Evolutionary conservation across 2,797 vertebrate species (phyloP), one percentile per base, ranked within the genome.

Genomic region (Paguma larvata): DNA sequence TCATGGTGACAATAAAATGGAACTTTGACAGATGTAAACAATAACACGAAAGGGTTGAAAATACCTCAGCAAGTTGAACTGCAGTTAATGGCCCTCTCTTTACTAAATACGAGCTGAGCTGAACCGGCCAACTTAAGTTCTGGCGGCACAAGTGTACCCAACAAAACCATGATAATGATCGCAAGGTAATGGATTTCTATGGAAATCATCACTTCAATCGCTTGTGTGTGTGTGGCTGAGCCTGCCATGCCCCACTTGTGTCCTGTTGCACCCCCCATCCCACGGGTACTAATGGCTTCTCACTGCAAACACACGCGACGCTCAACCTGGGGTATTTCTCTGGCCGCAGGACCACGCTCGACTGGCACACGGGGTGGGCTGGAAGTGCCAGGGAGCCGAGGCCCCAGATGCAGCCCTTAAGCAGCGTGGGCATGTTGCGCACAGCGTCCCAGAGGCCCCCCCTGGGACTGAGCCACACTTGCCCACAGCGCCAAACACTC

Each of bases 1-100:
- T 10, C 16, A 34, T 11, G 75, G 15, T 44, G 34, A 80, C 32
- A 70, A 21, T 73, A 56, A 92, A 78, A 79, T 59, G 48, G 30
- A 85, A 95, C 51, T 10, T 48, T 27, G 85, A 44, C 59, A 18
- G 27, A 62, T 67, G 32, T 44, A 79, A 86, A 32, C 38, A 91
- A 53, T 51, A 53, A 68, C 2, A 21, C 44, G 38, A 72, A 62
- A 16, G 62, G 38, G 14, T 25, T 34, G 65, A 25, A 59, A n/a
- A 44, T 62, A 77, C 48, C 27, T 78, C 68, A 78, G 32, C 72
- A 18, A 56, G 46, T 34, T 78, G 30, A 56, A 46, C 32, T n/a
- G 62, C 1, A 88, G 77, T 25, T 15, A 18, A 44, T 16, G 27
- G 56, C 75, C 53, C 44, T 84, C n/a, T 78, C 27, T 85, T 94